phyloP scores from a whole-genome alignment of 2,797 vertebrate genomes.

The Aphelocoma californica region DNA sequence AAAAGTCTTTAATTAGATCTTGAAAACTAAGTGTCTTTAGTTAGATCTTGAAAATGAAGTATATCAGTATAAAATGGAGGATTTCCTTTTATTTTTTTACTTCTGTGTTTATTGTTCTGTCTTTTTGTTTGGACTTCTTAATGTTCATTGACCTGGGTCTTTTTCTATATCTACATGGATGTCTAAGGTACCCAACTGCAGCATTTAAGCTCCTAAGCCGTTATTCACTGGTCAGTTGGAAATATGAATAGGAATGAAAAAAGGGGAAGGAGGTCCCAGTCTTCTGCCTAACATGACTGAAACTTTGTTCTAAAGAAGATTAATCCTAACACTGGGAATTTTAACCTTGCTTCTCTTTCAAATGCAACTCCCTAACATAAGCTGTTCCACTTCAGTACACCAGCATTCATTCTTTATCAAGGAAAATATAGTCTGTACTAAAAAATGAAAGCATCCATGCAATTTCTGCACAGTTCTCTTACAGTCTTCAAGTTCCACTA shows the following conservation, averaged over 20 bases:
- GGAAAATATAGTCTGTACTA: background rate
- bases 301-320: background rate
- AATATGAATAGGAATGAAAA: background rate
- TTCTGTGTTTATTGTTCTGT: background rate
- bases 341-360: background rate
- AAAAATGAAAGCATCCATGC: background rate
- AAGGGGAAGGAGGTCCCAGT: fast-evolving
- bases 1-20: background rate
- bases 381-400: background rate
- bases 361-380: background rate
- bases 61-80: background rate
- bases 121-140: background rate
- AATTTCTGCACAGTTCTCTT: background rate
- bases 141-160: background rate
- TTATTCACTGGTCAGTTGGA: background rate
- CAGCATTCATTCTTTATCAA: background rate
- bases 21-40: no score
- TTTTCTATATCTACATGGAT: background rate
- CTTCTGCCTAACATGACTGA: background rate
- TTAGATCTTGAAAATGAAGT: background rate
- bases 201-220: background rate
- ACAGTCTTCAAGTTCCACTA: background rate
- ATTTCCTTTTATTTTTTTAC: no score
- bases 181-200: background rate
- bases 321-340: background rate